These are phyloP conservation scores for Myodes glareolus DNA, from an alignment of 2,113 vertebrate species.

Conservation along the genomic window DNA sequence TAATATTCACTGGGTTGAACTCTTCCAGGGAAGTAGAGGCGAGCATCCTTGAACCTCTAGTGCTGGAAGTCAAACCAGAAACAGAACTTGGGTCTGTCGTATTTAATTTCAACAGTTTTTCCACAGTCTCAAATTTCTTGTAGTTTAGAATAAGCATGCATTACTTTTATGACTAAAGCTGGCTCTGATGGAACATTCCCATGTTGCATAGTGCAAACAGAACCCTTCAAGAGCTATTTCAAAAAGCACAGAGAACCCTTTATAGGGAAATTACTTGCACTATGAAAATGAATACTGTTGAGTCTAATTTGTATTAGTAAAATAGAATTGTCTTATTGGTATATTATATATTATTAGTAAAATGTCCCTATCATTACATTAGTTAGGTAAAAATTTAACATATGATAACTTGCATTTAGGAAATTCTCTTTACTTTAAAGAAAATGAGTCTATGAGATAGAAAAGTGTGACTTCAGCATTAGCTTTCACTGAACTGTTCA, in stretches of 20 bases:
- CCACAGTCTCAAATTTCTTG: background rate
- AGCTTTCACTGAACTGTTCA: rapidly evolving
- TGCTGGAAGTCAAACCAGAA: background rate
- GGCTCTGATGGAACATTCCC: background rate
- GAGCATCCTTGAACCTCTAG: background rate
- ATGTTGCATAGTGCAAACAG: background rate
- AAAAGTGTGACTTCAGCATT: background rate
- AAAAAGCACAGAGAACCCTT: background rate
- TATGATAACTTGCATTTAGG: background rate
- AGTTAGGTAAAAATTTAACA: background rate
- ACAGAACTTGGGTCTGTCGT: background rate
- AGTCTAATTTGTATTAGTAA: background rate
- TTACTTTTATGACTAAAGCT: background rate
- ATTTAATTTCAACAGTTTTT: conserved; percentile 29
- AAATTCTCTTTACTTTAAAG: background rate
- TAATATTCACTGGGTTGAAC: background rate
- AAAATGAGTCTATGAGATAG: background rate
- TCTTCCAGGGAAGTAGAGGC: background rate
- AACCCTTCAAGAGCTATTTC: background rate
- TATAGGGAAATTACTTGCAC: background rate
- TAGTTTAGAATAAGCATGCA: background rate
- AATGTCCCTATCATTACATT: background rate
- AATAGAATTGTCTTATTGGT: background rate
- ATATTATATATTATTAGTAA: background rate
- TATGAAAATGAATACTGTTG: background rate